Percentiles rank a stretch among this genome's conserved stretches.
Conservation (phyloP, 2,888 invertebrate species). For the Xestia ashworthii region DNA sequence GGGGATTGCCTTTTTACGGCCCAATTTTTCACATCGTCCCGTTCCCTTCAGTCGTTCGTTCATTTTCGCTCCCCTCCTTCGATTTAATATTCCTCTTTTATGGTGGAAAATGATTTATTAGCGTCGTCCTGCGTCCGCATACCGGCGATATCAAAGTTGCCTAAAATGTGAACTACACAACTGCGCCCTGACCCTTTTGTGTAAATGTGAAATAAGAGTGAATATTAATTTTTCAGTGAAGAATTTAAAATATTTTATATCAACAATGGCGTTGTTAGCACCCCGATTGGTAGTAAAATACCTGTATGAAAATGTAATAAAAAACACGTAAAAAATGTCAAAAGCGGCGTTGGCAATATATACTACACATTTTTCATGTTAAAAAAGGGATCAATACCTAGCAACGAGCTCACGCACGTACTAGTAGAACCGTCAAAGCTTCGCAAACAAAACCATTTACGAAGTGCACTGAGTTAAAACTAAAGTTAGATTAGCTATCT, state of each 20-base stretch:
- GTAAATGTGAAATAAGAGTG: conserved; percentile 7
- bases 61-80: conserved; percentile 80
- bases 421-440: conserved; percentile 16
- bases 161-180: conserved; percentile 71
- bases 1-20: conserved; percentile 84
- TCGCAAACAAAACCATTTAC: conserved; percentile 62
- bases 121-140: conserved; percentile 71
- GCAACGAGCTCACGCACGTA: conserved; percentile 17
- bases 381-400: background rate
- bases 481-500: conserved; percentile 71
- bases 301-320: background rate
- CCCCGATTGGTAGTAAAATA: conserved; percentile 10
- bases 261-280: conserved; percentile 20
- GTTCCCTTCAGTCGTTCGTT: conserved; percentile 76
- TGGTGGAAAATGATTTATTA: conserved; percentile 85
- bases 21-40: conserved; percentile 82
- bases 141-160: conserved; percentile 76
- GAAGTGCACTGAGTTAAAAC: conserved; percentile 65
- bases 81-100: conserved; percentile 87
- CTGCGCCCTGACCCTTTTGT: conserved; percentile 41
- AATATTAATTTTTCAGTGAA: conserved; percentile 16
- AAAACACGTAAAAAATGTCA: background rate
- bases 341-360: background rate
- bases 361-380: background rate
- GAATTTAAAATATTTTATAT: conserved; percentile 32